Evolutionary conservation across 2,113 vertebrate species (phyloP), one percentile per base, ranked within the genome.

Genomic region (Suricata suricatta): DNA sequence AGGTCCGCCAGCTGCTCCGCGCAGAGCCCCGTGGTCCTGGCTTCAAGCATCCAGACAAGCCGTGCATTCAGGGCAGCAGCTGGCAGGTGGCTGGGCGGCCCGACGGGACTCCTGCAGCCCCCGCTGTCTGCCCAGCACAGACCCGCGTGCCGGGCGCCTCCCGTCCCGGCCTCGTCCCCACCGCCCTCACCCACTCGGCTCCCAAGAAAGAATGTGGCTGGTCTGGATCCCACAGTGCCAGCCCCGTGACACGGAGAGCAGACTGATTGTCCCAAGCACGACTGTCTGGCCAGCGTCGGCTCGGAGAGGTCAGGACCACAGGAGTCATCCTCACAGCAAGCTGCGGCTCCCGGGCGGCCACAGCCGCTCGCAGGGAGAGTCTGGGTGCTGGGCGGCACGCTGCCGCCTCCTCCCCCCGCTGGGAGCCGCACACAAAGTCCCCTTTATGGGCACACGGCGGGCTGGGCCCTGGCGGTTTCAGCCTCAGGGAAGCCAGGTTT

Each of bases 371-470:
- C 92, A 44, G 63, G 68, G 57, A 44, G 71, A 2, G 29, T n/a
- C 83, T 64, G 92, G 83, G 92, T 0, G 23, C 79, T 13, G 5
- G 84, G 84, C 47, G 85, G 74, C 14, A 14, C 1, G 33, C 71
- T 38, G 88, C 63, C 0, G 38, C 72, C 74, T 13, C 33, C 85
- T 47, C 76, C n/a, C 47, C 76, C 80, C 5, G 1, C 66, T 31
- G 7, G 88, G 84, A 94, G 68, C 95, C 88, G 69, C 88, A 87
- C 29, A 96, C 91, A 97, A 97, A 91, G 97, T 97, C 69, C 95
- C 86, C 97, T 97, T 97, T 96, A 93, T 95, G 91, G 89, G 92
- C 94, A 25, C 44, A 9, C 64, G 64, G 74, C 50, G 5, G 80
- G 89, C 96, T 0, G 7, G 92, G 87, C n/a, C 5, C 74, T 52